Base-by-base conservation (phyloP, 2,797 vertebrate species). In the Smutsia gigantea region DNA sequence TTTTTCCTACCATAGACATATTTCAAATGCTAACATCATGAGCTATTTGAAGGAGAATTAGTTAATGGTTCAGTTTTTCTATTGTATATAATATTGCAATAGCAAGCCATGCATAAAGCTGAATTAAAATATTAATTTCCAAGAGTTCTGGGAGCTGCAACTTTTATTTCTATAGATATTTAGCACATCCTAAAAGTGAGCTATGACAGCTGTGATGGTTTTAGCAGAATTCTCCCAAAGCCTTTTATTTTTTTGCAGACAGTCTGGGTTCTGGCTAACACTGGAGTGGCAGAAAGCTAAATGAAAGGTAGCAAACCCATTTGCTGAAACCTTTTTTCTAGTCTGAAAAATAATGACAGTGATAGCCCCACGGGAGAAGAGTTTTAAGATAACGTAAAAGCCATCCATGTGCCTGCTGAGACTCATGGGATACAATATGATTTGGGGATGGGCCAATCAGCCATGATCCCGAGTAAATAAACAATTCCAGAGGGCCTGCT, bases 111-210 rank as follows among this genome's bases (percentile, higher is more conserved):
- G 74, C 64, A 95, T 81, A 96, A 90, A 91, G 78, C 61, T 88
- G 63, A 97, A 90, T 96, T 94, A 96, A 97, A 96, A 94, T 66
- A 96, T 79, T 95, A 95, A 96, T 94, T 97, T 91, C 87, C 46
- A 83, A 83, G 88, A 91, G 81, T 84, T 93, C 91, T 95, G 71
- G 68, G 83, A 95, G 69, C 93, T 90, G 18, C n/a, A 74, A 79
- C 59, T 82, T 94, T 94, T 94, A 93, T 87, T 95, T 91, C 71
- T 72, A 53, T 39, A 84, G 79, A 82, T 93, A 81, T 95, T 94
- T 91, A 96, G 57, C n/a, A 64, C 75, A 71, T 71, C 39, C 39
- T 97, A 71, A 95, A 97, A 89, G 84, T 87, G 91, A 97, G 87
- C 57, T 74, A 83, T 82, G 51, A 82, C 83, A 79, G 11, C 63